phyloP scores from a whole-genome alignment of 2,113 vertebrate genomes.

The Myrmophylax atrothorax region DNA sequence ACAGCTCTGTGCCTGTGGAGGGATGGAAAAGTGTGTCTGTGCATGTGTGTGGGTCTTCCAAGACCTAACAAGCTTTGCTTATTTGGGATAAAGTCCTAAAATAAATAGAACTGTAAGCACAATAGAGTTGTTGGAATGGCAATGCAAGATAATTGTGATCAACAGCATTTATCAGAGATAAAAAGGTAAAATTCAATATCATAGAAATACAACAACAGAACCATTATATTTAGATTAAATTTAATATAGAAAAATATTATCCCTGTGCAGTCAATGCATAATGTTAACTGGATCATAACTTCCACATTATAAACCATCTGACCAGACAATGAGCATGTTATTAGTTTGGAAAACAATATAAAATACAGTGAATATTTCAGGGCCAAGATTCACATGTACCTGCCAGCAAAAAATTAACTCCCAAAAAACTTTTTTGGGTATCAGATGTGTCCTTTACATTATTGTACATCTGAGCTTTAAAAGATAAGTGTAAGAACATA shows the following conservation, averaged over 20 bases:
- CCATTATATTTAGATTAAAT: background rate
- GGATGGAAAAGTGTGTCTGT: background rate
- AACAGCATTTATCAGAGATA: background rate
- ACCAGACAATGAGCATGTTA: background rate
- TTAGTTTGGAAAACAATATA: constrained; percentile 14
- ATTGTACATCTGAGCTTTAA: background rate
- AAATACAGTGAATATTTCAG: background rate
- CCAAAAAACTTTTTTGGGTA: background rate
- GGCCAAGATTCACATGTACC: background rate
- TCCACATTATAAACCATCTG: background rate
- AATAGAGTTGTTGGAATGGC: background rate
- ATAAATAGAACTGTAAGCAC: background rate
- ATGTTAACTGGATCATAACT: constrained; percentile 41
- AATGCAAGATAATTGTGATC: background rate
- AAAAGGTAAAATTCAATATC: background rate
- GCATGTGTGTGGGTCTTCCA: background rate
- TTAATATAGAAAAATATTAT: constrained; percentile 26
- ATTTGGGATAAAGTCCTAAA: background rate
- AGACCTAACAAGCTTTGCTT: background rate
- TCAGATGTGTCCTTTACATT: background rate
- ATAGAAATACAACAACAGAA: background rate
- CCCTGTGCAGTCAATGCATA: background rate
- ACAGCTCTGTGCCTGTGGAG: background rate
- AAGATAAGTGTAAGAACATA: background rate
- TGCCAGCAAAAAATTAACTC: background rate